Evolutionary conservation across 2,113 vertebrate species (phyloP), one percentile per base, ranked within the genome.

Genomic region (Pampusana beccarii): DNA sequence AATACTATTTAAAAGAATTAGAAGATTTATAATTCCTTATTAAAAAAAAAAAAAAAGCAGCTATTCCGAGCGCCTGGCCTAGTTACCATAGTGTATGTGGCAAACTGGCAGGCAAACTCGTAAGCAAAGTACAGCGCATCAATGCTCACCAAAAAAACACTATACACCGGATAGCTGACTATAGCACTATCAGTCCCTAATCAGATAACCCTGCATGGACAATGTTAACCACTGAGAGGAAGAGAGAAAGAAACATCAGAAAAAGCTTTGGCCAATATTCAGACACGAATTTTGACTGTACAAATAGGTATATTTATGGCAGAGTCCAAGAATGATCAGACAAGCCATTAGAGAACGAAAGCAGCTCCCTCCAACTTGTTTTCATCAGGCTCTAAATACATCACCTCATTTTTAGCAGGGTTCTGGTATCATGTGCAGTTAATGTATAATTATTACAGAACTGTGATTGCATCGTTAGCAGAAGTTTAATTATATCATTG

Each of bases 401-500:
- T 88, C 79, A 92, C 94, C 79, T 91, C 87, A 95, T 94, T 97
- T 96, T 96, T 82, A 95, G 90, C 11, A 95, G 51, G 85, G 86
- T 92, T 94, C 93, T 93, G 88, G 83, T 94, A 96, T 96, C 95
- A 80, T 95, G 80, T 66, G 83, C 86, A 58, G 80, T 92, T 91
- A 96, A 94, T 11, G 0, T 92, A 26, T 95, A 92, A 96, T 96
- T 97, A 96, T 91, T 96, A 91, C 44, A 94, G 84, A 93, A 95
- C 71, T 48, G 53, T 90, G 95, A 96, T 65, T 96, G 95, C 96
- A 87, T 97, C 66, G 1, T 95, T 95, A 97, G 91, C 82, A 91
- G 91, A 92, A 96, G 92, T 94, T 97, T 96, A 96, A 96, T 96
- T 97, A 92, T 83, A 96, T 97, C 95, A 96, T 95, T 96, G 94